Percentiles rank a stretch among this genome's conserved stretches.
Evolutionary conservation across 2,888 invertebrate species (phyloP).

Genomic region (Agrotis puta): DNA sequence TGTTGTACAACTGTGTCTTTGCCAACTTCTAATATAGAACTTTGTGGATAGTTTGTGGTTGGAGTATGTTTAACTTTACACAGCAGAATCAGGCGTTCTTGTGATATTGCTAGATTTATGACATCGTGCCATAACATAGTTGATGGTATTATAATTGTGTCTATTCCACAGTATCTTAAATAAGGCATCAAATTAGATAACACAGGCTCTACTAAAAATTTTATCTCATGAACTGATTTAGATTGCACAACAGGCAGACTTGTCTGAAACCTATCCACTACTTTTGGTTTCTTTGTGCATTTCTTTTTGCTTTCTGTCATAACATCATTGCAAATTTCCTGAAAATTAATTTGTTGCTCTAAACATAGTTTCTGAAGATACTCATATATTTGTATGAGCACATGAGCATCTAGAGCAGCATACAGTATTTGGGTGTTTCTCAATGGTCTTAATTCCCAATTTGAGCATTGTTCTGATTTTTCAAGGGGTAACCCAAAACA

Average conservation of each 20-base stretch:
- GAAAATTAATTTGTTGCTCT: slow-evolving; percentile 91
- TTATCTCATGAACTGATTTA: slow-evolving; percentile 75
- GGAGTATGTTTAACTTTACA: slow-evolving; percentile 89
- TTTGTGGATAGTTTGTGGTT: slow-evolving; percentile 88
- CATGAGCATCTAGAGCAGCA: slow-evolving; percentile 97
- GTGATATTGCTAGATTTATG: slow-evolving; percentile 82
- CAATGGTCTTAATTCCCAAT: slow-evolving; percentile 96
- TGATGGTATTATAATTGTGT: slow-evolving; percentile 92
- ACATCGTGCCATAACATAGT: slow-evolving; percentile 85
- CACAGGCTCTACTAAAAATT: slow-evolving; percentile 80
- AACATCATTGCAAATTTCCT: slow-evolving; percentile 92
- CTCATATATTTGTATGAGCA: slow-evolving; percentile 95
- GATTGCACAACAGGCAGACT: slow-evolving; percentile 64
- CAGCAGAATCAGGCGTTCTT: slow-evolving; percentile 80
- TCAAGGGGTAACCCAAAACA: slow-evolving; percentile 95
- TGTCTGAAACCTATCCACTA: slow-evolving; percentile 73
- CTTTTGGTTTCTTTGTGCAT: slow-evolving; percentile 82
- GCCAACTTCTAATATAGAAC: slow-evolving; percentile 90
- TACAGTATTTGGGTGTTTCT: slow-evolving; percentile 94
- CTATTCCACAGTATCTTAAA: slow-evolving; percentile 89
- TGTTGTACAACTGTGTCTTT: slow-evolving; percentile 91
- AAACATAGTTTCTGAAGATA: slow-evolving; percentile 88
- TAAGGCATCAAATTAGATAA: slow-evolving; percentile 79
- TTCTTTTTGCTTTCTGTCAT: slow-evolving; percentile 90
- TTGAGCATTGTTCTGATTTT: slow-evolving; percentile 97